Percentiles rank a stretch among this genome's conserved stretches.
These are phyloP conservation scores for Acestrorhynchus altus DNA, from an alignment of 2,797 vertebrate species.

Conservation along the genomic window DNA sequence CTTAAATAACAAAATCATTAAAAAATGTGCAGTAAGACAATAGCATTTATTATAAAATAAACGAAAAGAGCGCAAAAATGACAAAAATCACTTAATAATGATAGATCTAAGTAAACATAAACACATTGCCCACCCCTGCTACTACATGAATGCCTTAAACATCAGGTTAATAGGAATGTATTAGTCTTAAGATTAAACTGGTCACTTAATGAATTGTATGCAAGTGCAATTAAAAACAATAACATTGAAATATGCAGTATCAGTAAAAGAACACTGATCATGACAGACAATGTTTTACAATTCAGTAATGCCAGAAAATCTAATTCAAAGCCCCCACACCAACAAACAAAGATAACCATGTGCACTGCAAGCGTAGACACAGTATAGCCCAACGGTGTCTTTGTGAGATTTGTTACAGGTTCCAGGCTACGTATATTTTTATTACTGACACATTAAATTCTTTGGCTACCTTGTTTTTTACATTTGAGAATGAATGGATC, in stretches of 20 bases:
- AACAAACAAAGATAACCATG: background rate
- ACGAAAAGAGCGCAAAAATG: background rate
- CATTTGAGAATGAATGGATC: background rate
- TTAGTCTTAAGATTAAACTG: conserved; percentile 8
- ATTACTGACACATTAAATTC: background rate
- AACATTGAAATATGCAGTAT: background rate
- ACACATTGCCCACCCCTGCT: background rate
- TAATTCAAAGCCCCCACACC: background rate
- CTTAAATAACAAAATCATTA: background rate
- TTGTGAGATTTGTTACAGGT: background rate
- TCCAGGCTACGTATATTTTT: background rate
- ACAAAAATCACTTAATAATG: background rate
- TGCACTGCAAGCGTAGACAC: background rate
- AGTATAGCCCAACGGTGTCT: background rate
- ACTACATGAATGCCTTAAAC: background rate
- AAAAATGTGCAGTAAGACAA: background rate
- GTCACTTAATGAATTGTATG: background rate
- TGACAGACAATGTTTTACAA: background rate
- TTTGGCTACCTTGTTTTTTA: too few species aligned
- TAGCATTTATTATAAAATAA: background rate
- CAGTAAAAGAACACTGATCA: background rate
- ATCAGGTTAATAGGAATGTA: background rate
- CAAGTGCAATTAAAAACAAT: background rate
- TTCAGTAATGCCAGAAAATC: background rate
- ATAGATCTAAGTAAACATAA: background rate